Conservation (phyloP, 2,113 vertebrate species). For the Pollachius pollachius region DNA sequence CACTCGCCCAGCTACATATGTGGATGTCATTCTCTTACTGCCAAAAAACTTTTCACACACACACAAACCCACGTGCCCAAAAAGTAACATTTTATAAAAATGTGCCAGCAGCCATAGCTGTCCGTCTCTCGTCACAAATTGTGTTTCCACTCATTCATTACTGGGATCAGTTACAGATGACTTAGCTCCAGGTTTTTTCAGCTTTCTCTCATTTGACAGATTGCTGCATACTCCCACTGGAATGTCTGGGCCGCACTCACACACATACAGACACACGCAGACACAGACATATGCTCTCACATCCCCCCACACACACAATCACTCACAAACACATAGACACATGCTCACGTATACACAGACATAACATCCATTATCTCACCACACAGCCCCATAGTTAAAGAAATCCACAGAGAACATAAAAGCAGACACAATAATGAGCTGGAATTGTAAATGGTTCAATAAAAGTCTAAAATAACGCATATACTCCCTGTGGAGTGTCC, state of each 20-base stretch:
- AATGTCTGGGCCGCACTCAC: slow-evolving; percentile 7
- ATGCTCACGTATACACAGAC: neutral
- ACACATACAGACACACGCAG: neutral
- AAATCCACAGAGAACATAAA: neutral
- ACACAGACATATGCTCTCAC: neutral
- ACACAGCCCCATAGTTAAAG: neutral
- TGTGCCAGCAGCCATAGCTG: too few relatives aligned
- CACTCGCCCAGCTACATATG: too few relatives aligned
- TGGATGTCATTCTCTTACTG: too few relatives aligned
- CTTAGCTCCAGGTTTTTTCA: neutral
- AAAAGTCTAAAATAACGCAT: too few relatives aligned
- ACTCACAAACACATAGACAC: neutral
- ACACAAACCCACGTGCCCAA: too few relatives aligned
- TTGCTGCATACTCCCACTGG: slow-evolving; percentile 11
- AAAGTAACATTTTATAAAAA: too few relatives aligned
- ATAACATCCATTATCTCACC: too few relatives aligned
- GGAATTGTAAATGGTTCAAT: too few relatives aligned
- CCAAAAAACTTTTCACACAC: too few relatives aligned
- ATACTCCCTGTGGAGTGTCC: too few relatives aligned
- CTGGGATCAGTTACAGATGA: slow-evolving; percentile 23
- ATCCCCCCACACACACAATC: neutral
- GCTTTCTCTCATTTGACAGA: neutral
- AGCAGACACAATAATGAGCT: neutral
- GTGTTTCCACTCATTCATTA: slow-evolving; percentile 23
- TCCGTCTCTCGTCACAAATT: neutral